Base-by-base conservation (phyloP, 2,113 vertebrate species). In the Hucho hucho region DNA sequence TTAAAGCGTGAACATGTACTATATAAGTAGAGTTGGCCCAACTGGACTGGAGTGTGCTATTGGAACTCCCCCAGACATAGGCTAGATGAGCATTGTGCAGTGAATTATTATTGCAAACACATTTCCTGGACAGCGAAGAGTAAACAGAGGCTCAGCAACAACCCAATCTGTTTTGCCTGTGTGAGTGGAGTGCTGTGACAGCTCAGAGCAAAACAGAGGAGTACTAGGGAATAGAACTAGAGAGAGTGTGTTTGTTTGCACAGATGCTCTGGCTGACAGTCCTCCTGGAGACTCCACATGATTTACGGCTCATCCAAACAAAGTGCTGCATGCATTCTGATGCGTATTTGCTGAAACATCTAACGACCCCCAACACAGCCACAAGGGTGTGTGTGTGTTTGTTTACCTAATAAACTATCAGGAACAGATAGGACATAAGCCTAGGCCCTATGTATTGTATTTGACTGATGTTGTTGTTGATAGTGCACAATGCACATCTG, bases 231-330 rank as follows among this genome's bases (percentile, higher is more conserved):
- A 22, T 18, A 71, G 61, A 75, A 70, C 9, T 43, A 43, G 37
- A 73, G 47, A 64, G 53, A 64, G 69, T 72, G 69, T 74, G 69
- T 59, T 82, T 80, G 69, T 63, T 81, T 86, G 69, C 72, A 64
- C 74, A 77, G 74, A 87, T 72, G 73, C 72, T 74, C 69, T 72
- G 78, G 72, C 78, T 74, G 77, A 79, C 70, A 84, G 84, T 82
- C 76, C 22, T 18, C 24, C 70, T 70, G 71, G 68, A 82, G 78
- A 73, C 75, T 71, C 65, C 61, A 72, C 77, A 83, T 82, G 76
- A 88, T 82, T 87, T 79, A 72, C 56, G 66, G 74, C 69, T 75
- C 81, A 76, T 81, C 83, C 78, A 72, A 72, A 28, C 58, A n/a
- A 61, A 61, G 75, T 58, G 69, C 73, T 43, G 73, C 67, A 77